Base-by-base conservation (phyloP, 2,888 invertebrate species). In the Troides aeacus region DNA sequence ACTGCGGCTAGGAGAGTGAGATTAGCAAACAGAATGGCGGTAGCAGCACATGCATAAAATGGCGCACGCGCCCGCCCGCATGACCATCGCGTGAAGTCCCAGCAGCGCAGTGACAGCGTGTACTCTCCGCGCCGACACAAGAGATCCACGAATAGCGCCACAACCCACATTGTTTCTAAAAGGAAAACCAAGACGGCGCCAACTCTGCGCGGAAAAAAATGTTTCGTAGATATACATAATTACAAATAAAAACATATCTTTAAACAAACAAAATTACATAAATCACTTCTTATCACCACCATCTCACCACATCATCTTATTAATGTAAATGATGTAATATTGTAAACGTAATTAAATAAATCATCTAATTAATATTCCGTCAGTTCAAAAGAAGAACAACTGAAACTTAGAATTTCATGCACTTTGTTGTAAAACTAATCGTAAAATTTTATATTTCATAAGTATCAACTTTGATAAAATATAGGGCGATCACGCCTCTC, bases 111-210 rank as follows among this genome's bases (percentile, higher is more conserved):
- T 1, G 87, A 81, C 65, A 91, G 72, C 0, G 92, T 87, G 77
- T 92, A 92, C 69, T 92, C 92, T 10, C 92, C 92, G 0, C 90
- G 82, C 0, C 92, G 86, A 66, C 90, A 90, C 12, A 92, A 79
- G 24, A 92, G 79, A 78, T 92, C 92, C 71, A 92, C 87, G 77
- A 92, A 92, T 3, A 92, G 71, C 0, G 92, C 92, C 10, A 82
- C 86, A 57, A 91, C 92, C 92, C 92, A 92, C 92, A 92, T 92
- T 42, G 92, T 92, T 79, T 92, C 92, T 72, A 92, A 73, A 8
- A 91, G 74, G n/a, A 92, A 79, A 6, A 92, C 85, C 60, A 87
- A 72, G 1, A 84, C 89, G 67, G 92, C 88, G 1, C 90, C 91
- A 17, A 85, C 85, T 17, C 92, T 92, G 78, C 21, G 71, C 18